These are phyloP conservation scores for Onchidella celtica DNA, from an alignment of 2,888 invertebrate genomes.

Conservation along the genomic window DNA sequence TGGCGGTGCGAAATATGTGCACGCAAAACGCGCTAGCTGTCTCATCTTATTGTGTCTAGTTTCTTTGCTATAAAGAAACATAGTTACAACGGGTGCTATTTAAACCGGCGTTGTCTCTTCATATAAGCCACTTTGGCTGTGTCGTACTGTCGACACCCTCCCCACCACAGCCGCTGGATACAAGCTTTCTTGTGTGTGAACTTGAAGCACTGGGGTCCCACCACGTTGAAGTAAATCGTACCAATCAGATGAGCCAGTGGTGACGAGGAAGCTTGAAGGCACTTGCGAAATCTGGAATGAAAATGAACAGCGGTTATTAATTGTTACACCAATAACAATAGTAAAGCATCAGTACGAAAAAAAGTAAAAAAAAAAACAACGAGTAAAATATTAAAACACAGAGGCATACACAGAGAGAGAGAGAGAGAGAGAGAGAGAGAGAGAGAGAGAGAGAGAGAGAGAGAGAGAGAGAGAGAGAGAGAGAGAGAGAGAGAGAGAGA, in stretches of 20 bases:
- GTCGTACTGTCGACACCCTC: constrained; percentile 84
- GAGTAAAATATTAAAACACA: neutral
- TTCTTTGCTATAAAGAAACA: too few relatives aligned
- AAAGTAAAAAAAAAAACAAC: neutral
- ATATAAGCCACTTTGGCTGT: constrained; percentile 29
- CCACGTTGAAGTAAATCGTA: constrained; percentile 95
- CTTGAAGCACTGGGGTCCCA: constrained; percentile 96
- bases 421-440: constrained; percentile 8
- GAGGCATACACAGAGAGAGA: constrained; percentile 11
- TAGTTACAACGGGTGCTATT: neutral
- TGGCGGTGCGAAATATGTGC: too few relatives aligned
- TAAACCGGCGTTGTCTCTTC: constrained; percentile 37
- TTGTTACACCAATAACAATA: too few relatives aligned
- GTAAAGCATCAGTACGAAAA: neutral
- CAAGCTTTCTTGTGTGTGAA: constrained; percentile 90
- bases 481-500: constrained; percentile 15
- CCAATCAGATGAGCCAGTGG: constrained; percentile 87
- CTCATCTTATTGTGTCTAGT: too few relatives aligned
- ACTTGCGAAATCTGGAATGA: constrained; percentile 90
- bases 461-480: constrained; percentile 20
- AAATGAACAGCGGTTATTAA: too few relatives aligned
- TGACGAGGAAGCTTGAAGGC: constrained; percentile 92
- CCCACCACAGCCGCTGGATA: constrained; percentile 89
- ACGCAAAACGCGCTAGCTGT: too few relatives aligned
- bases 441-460: constrained; percentile 25